phyloP scores from a whole-genome alignment of 2,113 vertebrate genomes.

The Oxygymnocypris stewartii region DNA sequence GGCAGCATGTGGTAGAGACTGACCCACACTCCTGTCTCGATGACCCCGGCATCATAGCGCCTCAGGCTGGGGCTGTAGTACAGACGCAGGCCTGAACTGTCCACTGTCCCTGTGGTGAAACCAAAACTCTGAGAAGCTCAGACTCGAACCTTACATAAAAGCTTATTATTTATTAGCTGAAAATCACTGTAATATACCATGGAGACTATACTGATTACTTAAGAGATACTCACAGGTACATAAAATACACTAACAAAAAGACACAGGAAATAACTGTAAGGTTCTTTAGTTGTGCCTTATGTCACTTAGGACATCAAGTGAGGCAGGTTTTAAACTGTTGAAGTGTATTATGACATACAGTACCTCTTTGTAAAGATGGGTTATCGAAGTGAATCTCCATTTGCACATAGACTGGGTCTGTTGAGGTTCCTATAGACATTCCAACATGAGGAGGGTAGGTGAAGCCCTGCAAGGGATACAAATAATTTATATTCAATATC shows the following conservation, averaged over 20 bases:
- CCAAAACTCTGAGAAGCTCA: background rate
- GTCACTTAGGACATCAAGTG: background rate
- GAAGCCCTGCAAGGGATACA: slow-evolving; percentile 74
- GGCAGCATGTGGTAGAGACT: slow-evolving; percentile 89
- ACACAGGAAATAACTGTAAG: background rate
- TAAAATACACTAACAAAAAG: background rate
- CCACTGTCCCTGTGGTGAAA: slow-evolving; percentile 78
- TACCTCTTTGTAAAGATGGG: slow-evolving; percentile 80
- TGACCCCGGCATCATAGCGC: slow-evolving; percentile 83
- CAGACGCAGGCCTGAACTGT: slow-evolving; percentile 84
- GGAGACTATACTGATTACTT: background rate
- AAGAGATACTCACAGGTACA: background rate
- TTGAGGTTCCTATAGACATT: slow-evolving; percentile 80
- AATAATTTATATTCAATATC: background rate
- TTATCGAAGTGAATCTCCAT: slow-evolving; percentile 89
- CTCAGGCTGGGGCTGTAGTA: slow-evolving; percentile 79
- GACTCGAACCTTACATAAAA: background rate
- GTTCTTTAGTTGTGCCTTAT: background rate
- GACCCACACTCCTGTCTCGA: slow-evolving; percentile 88
- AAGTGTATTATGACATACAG: background rate
- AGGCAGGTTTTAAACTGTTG: background rate
- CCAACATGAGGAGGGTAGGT: slow-evolving; percentile 84
- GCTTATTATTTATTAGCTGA: background rate
- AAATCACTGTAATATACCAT: background rate
- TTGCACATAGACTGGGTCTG: slow-evolving; percentile 81